Conservation (phyloP, 2,113 vertebrate species). For the Paratilapia polleni region DNA sequence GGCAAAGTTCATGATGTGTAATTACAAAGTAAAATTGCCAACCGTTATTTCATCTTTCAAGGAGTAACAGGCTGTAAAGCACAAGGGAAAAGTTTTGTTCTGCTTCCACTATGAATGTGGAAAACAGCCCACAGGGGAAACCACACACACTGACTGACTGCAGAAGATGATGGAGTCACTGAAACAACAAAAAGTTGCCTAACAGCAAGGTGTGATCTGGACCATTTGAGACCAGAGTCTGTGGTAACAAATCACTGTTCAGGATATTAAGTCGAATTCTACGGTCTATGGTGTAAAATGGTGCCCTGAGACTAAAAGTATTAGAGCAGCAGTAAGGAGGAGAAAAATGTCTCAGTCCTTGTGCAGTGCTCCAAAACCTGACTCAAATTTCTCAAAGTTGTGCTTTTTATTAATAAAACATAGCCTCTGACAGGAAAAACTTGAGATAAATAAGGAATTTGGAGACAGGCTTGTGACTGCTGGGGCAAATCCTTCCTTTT, state of each 20-base stretch:
- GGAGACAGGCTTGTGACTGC: neutral
- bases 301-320: slow-evolving; percentile 1
- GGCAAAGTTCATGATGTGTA: neutral
- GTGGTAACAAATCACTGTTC: slow-evolving; percentile 42
- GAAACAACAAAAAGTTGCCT: slow-evolving; percentile 35
- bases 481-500: slow-evolving; percentile 18
- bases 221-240: slow-evolving; percentile 24
- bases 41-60: neutral
- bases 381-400: slow-evolving; percentile 13
- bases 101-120: neutral
- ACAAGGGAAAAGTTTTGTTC: neutral
- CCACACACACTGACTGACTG: neutral
- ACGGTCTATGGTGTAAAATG: slow-evolving; percentile 2
- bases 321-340: slow-evolving; percentile 1
- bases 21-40: neutral
- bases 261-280: slow-evolving; percentile 37
- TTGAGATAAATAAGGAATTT: slow-evolving; percentile 17
- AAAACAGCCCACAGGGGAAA: neutral
- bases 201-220: slow-evolving; percentile 28
- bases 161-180: slow-evolving; percentile 30
- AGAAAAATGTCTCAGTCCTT: neutral
- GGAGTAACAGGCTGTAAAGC: neutral
- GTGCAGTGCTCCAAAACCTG: slow-evolving; percentile 18
- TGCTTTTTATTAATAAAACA: slow-evolving; percentile 45
- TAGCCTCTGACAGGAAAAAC: slow-evolving; percentile 6